Conservation (phyloP, 2,888 invertebrate species). For the Deilephila elpenor region DNA sequence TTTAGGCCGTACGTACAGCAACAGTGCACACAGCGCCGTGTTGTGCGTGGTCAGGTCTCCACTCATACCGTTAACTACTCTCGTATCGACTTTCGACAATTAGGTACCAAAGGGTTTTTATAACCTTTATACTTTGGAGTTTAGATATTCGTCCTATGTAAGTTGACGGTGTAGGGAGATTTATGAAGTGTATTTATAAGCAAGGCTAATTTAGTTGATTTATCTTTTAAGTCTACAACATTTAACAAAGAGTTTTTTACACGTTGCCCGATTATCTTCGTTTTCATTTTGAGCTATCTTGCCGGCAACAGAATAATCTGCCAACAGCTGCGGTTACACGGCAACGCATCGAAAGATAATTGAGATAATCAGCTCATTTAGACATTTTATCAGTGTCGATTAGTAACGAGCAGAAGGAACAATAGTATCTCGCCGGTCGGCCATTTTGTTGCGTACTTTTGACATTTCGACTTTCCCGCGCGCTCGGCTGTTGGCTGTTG, state of each 20-base stretch:
- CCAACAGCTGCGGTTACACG: too few relatives aligned
- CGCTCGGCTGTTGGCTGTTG: conserved; percentile 24
- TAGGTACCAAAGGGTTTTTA: neutral
- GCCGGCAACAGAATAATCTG: too few relatives aligned
- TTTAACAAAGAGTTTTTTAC: too few relatives aligned
- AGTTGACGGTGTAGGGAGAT: neutral
- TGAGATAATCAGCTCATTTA: neutral
- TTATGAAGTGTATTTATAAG: too few relatives aligned
- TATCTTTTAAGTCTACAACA: too few relatives aligned
- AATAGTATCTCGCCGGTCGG: conserved; percentile 39
- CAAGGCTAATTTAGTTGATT: too few relatives aligned
- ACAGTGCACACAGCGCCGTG: conserved; percentile 50
- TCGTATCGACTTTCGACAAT: neutral
- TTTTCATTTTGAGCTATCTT: too few relatives aligned
- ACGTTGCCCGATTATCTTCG: too few relatives aligned
- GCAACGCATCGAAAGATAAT: neutral
- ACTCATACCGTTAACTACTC: neutral
- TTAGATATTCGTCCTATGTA: neutral
- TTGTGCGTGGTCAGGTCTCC: conserved; percentile 75
- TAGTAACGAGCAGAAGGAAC: conserved; percentile 32
- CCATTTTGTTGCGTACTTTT: conserved; percentile 48
- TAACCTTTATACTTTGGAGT: neutral
- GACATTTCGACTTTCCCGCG: conserved; percentile 62
- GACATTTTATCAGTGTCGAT: neutral
- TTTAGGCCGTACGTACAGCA: conserved; percentile 62